Conservation (phyloP, 2,888 invertebrate species). For the Ophonus ardosiacus region DNA sequence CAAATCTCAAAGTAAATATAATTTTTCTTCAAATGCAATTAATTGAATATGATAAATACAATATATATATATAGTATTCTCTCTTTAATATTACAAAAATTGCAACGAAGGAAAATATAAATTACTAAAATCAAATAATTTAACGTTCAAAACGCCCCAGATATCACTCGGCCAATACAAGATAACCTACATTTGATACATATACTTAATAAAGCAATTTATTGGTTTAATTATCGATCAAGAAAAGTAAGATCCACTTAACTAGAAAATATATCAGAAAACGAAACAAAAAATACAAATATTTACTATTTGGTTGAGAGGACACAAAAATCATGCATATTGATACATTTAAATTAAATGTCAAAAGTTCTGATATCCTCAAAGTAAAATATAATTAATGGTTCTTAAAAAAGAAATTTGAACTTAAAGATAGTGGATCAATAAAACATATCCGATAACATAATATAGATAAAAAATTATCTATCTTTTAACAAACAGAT, state of each 20-base stretch:
- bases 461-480: too few species aligned
- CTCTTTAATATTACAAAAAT: conserved; percentile 17
- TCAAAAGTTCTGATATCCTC: too few species aligned
- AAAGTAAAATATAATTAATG: background rate
- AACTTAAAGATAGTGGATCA: background rate
- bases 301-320: too few species aligned
- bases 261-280: background rate
- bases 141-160: background rate
- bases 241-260: conserved; percentile 30
- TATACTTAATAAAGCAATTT: conserved; percentile 29
- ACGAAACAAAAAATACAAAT: too few species aligned
- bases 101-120: background rate
- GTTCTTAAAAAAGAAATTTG: background rate
- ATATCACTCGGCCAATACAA: background rate
- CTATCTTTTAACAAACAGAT: background rate
- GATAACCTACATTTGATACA: conserved; percentile 48
- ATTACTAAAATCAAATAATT: conserved; percentile 27
- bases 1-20: background rate
- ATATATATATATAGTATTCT: background rate
- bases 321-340: background rate
- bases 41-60: too few species aligned
- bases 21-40: conserved; percentile 1
- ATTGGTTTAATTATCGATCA: conserved; percentile 33
- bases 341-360: background rate
- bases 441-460: background rate